Evolutionary conservation across 1,140 invertebrate species (phyloP), one percentile per base, ranked within the genome.

Genomic region (Zophobas morio): DNA sequence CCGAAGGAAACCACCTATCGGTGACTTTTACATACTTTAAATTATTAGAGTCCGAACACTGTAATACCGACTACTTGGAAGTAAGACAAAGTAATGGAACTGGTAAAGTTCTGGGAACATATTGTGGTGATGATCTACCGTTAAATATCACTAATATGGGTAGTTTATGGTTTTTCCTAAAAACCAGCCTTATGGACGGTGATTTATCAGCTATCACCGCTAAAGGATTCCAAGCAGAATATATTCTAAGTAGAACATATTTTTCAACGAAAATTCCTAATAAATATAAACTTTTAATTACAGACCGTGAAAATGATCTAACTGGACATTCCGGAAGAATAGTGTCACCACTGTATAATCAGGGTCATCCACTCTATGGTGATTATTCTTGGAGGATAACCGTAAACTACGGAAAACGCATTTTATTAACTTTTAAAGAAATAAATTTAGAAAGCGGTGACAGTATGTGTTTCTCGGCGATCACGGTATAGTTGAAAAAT

Each of bases 11-110:
- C 83, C 87, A 85, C 79, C 84, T 95, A 1, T 87, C 86, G 6
- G 79, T 96, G 0, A 87, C 87, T 5, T 93, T 97, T 81, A 86
- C 89, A 71, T 85, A 87, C 2, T 93, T 97, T 83, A 89, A 94
- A 79, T 80, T 97, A 73, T 90, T 92, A 79, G 82, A 87, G 1
- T 94, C 92, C 51, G 92, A 94, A 0, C 90, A 91, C 81, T 98
- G 96, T 82, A 94, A 96, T 83, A 87, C 90, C 37, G 96, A 97
- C 86, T 97, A 94, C 86, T 80, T 98, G 5, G 96, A 97, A 89
- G 86, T 98, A 73, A 90, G 95, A 32, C 90, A 94, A 86, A 83
- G 87, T 0, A 85, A 89, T 82, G 87, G 88, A 0, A 84, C 85
- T 37, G 96, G 96, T 1, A 84, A 84, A 33, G 79, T 97, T n/a